phyloP scores from a whole-genome alignment of 2,888 invertebrate species.

The Spicauda simplicius region DNA sequence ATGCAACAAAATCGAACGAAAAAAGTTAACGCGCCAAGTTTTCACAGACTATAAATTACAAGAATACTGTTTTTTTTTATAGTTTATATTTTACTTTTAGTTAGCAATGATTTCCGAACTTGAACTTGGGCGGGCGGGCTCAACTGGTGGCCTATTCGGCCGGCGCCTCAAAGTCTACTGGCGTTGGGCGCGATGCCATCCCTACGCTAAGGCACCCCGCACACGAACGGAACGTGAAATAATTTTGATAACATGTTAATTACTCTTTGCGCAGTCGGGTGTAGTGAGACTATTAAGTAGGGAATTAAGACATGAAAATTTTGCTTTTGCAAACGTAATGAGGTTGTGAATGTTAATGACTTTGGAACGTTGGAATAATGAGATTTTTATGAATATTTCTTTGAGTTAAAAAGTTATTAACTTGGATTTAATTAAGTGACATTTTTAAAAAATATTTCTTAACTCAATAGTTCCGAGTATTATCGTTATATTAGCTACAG shows the following conservation, averaged over 20 bases:
- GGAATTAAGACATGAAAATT: constrained; percentile 17
- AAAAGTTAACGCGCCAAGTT: neutral
- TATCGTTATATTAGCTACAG: too few relatives aligned
- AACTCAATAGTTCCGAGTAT: too few relatives aligned
- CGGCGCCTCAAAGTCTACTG: constrained; percentile 50
- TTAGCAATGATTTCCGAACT: constrained; percentile 42
- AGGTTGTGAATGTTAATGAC: constrained; percentile 6
- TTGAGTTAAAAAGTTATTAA: neutral
- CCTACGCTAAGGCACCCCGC: constrained; percentile 19
- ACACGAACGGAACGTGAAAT: constrained; percentile 29
- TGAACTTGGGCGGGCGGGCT: constrained; percentile 44
- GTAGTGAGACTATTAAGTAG: constrained; percentile 19
- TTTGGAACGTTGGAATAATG: constrained; percentile 3
- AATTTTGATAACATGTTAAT: constrained; percentile 40
- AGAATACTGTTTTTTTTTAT: neutral
- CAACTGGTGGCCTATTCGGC: constrained; percentile 48
- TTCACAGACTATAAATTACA: neutral
- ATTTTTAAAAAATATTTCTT: too few relatives aligned
- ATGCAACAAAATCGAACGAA: constrained; percentile 2
- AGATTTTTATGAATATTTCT: constrained; percentile 2
- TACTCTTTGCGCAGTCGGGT: constrained; percentile 29
- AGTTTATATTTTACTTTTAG: constrained; percentile 11
- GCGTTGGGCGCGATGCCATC: constrained; percentile 35
- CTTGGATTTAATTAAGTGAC: neutral
- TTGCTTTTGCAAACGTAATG: constrained; percentile 7